Evolutionary conservation across 2,888 invertebrate genomes (phyloP), one percentile per base, ranked within the genome.

Genomic region (Thecophora atra): DNA sequence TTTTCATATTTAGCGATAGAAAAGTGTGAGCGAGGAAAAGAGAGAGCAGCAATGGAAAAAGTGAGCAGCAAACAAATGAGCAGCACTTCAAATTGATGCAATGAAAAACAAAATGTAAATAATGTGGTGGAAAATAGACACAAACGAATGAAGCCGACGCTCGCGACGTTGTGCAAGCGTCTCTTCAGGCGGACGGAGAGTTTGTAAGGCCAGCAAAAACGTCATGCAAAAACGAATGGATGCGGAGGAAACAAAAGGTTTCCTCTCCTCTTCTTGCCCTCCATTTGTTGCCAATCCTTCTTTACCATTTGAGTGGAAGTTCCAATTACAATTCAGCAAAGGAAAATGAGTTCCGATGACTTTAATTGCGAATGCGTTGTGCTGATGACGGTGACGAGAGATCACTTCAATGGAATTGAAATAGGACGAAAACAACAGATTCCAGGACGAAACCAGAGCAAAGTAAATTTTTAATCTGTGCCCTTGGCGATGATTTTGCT

Each of bases 321-420:
- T 77, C 73, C 75, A 77, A 77, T 77, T 77, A 77, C 75, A 75
- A 63, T 73, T 74, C 74, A 76, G 76, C 74, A 76, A 76, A 75
- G 73, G 74, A 73, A 75, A 75, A 74, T 74, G 75, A 64, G 73
- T 73, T 77, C 76, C 76, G 71, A 72, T 73, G 76, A 70, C 74
- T 65, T 76, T 76, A 76, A 77, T 77, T 76, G 75, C 72, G 73
- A 30, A 37, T 30, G 37, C 37, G 37, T 37, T 37, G 37, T 37
- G 37, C 37, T 37, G 21, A 19, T 37, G 37, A 37, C 30, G 66
- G 54, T n/a, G 7, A 13, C 17, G 26, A 17, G 28, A 5, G 54
- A 4, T 13, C 24, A n/a, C n/a, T n/a, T 54, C 17, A 21, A n/a
- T 17, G 15, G 17, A 47, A n/a, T 0, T 19, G 19, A 13, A 26